Percentiles rank a stretch among this genome's conserved stretches.
phyloP scores from a whole-genome alignment of 2,797 vertebrate species.

The Sebastes hopkinsi region DNA sequence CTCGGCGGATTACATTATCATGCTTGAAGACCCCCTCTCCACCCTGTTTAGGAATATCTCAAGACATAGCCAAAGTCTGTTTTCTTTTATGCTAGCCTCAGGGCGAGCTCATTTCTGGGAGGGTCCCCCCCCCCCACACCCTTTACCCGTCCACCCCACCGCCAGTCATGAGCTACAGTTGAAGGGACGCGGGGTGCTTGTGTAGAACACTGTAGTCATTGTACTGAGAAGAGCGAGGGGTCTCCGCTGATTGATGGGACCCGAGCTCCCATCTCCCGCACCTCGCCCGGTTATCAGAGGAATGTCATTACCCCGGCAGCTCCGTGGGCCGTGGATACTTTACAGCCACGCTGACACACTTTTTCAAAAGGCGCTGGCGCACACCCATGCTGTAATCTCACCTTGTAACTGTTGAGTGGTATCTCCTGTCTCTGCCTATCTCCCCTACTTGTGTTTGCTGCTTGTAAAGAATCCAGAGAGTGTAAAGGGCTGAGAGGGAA shows the following conservation, averaged over 20 bases:
- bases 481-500: constrained; percentile 27
- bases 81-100: constrained; percentile 68
- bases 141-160: constrained; percentile 24
- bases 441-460: background rate
- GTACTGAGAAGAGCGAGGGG: constrained; percentile 67
- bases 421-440: constrained; percentile 45
- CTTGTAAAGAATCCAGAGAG: constrained; percentile 33
- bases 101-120: constrained; percentile 56
- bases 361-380: constrained; percentile 49
- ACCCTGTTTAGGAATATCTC: constrained; percentile 61
- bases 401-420: constrained; percentile 68
- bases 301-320: constrained; percentile 65
- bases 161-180: constrained; percentile 71
- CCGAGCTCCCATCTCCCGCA: constrained; percentile 62
- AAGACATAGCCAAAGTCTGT: constrained; percentile 55
- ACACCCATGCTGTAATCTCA: constrained; percentile 65
- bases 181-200: constrained; percentile 66
- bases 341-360: constrained; percentile 58
- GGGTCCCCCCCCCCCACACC: constrained; percentile 13
- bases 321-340: constrained; percentile 54
- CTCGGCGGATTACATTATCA: constrained; percentile 62
- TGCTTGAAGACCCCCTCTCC: constrained; percentile 47
- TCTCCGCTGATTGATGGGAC: constrained; percentile 74
- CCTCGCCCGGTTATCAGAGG: constrained; percentile 70
- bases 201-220: constrained; percentile 82